Conservation (phyloP, 1,140 invertebrate genomes). For the Tetramorium simillimum region DNA sequence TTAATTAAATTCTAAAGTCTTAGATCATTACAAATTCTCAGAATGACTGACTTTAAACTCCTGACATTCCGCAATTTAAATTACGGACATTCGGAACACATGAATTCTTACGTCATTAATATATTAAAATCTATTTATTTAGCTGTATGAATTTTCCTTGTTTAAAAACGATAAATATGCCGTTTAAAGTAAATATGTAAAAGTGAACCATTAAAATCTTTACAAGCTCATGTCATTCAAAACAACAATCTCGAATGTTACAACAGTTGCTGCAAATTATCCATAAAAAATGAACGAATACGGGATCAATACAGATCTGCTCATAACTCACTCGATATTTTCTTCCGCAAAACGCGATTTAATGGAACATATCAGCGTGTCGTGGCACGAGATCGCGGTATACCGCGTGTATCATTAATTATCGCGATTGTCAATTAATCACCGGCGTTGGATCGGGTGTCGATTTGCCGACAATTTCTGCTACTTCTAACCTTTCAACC, state of each 20-base stretch:
- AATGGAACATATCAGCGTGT: constrained; percentile 53
- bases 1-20: background rate
- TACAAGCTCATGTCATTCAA: background rate
- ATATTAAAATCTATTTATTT: background rate
- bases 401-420: constrained; percentile 59
- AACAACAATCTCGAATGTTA: background rate
- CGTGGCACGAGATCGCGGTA: constrained; percentile 35
- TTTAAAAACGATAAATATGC: background rate
- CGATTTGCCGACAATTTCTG: constrained; percentile 57
- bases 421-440: constrained; percentile 61
- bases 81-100: background rate
- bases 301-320: background rate
- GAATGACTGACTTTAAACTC: background rate
- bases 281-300: background rate
- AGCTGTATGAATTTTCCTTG: background rate
- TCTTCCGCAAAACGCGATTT: constrained; percentile 53
- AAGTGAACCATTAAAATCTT: background rate
- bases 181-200: background rate
- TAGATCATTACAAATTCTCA: background rate
- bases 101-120: background rate
- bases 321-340: constrained; percentile 46
- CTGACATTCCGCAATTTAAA: background rate
- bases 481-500: constrained; percentile 69
- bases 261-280: background rate
- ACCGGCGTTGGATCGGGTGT: constrained; percentile 44